phyloP scores from a whole-genome alignment of 2,797 vertebrate species.

The Glossophaga mutica region DNA sequence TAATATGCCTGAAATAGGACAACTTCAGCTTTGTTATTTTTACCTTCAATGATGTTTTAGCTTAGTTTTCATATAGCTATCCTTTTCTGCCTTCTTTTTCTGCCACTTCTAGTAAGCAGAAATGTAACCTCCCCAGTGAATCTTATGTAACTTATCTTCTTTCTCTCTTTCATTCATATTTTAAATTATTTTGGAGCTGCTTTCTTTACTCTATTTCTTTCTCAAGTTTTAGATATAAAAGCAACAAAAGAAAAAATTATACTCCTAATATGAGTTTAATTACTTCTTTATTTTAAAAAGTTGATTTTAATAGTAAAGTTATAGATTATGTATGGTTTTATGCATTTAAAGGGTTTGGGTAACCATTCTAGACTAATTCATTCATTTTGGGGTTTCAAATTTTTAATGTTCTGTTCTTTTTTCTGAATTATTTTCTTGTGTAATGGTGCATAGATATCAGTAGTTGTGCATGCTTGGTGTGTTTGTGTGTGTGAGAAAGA shows the following conservation, averaged over 20 bases:
- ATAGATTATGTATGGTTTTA: not conserved
- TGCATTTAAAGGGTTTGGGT: not conserved
- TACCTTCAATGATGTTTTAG: not conserved
- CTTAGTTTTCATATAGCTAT: not conserved
- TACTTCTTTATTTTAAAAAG: not conserved
- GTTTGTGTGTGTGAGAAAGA: too few relatives aligned
- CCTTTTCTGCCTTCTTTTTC: not conserved
- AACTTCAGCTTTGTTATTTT: not conserved
- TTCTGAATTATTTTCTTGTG: not conserved
- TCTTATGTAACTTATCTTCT: not conserved
- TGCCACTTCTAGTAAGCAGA: not conserved
- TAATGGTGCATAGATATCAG: not conserved
- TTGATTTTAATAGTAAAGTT: not conserved
- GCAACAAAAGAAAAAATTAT: not conserved
- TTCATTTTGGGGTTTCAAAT: not conserved
- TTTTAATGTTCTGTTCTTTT: not conserved
- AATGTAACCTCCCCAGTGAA: not conserved
- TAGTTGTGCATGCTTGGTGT: too few relatives aligned
- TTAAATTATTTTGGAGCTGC: not conserved
- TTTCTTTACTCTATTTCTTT: not conserved
- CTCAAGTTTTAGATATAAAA: not conserved
- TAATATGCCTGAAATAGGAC: not conserved
- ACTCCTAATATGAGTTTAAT: not conserved
- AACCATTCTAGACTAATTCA: not conserved
- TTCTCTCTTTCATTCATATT: not conserved